Conservation (phyloP, 2,797 vertebrate species). For the Lemur catta region DNA sequence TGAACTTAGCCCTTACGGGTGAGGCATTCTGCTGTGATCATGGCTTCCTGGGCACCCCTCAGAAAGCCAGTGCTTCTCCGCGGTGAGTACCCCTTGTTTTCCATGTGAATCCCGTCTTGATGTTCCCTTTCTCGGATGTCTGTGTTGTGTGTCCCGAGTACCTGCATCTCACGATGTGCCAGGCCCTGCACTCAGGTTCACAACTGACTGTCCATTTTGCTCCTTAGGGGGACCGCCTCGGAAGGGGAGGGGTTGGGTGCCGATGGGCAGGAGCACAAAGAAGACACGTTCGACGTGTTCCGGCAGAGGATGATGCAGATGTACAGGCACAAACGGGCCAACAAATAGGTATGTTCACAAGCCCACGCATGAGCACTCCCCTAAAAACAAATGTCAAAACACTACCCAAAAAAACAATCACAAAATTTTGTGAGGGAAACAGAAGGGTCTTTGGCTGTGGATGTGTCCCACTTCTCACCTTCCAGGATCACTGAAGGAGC, state of each 20-base stretch:
- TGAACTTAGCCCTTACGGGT: background rate
- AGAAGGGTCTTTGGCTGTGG: constrained; percentile 32
- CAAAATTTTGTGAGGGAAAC: background rate
- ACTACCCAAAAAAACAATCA: background rate
- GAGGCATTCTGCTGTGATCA: background rate
- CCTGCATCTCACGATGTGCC: background rate
- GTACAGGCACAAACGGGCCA: constrained; percentile 86
- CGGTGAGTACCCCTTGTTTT: constrained; percentile 61
- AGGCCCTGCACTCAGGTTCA: background rate
- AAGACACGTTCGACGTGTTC: constrained; percentile 87
- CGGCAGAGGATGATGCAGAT: constrained; percentile 89
- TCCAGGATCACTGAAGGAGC: constrained; percentile 63
- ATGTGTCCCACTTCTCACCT: constrained; percentile 60
- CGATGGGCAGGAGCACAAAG: constrained; percentile 79
- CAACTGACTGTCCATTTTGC: constrained; percentile 72
- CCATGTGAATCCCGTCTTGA: background rate
- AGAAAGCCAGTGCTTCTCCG: constrained; percentile 51
- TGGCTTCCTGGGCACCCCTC: background rate
- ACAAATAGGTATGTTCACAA: constrained; percentile 83
- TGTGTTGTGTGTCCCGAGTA: background rate
- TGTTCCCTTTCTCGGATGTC: background rate
- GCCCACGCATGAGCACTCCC: background rate
- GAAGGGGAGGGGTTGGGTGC: constrained; percentile 86
- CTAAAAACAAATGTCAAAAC: background rate
- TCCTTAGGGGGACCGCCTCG: constrained; percentile 84